A percentile compares a stretch with the other conserved stretches of the same genome.
Conservation (phyloP, 2,888 invertebrate genomes). For the Eristalis tenax region DNA sequence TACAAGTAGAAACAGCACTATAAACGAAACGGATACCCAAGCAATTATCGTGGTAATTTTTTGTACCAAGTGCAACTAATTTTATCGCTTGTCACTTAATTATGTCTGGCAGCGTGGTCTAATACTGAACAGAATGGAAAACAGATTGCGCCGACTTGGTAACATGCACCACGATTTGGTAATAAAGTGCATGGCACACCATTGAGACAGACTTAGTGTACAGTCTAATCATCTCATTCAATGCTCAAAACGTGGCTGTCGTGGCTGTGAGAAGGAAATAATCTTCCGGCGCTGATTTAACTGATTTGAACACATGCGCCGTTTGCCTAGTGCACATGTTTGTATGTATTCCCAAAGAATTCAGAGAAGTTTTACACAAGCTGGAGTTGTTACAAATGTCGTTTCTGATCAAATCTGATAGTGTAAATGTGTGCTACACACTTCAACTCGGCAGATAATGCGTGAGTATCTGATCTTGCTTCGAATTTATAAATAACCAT, state of each 20-base stretch:
- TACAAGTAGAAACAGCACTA: slow-evolving; percentile 25
- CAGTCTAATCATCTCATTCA: slow-evolving; percentile 56
- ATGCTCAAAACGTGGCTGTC: slow-evolving; percentile 49
- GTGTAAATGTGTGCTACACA: neutral
- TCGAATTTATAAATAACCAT: too few relatives aligned
- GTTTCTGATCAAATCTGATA: neutral
- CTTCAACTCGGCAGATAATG: neutral
- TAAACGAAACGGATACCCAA: slow-evolving; percentile 33
- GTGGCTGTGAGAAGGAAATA: slow-evolving; percentile 17
- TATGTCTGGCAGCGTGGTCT: slow-evolving; percentile 28
- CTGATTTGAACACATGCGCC: slow-evolving; percentile 20
- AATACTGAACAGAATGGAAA: slow-evolving; percentile 20
- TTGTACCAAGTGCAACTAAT: slow-evolving; percentile 37
- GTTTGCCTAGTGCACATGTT: neutral
- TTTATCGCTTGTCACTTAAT: slow-evolving; percentile 69
- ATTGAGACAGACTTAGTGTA: slow-evolving; percentile 36
- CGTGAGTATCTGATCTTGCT: too few relatives aligned
- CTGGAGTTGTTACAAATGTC: neutral
- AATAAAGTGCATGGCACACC: slow-evolving; percentile 53
- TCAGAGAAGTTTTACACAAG: neutral
- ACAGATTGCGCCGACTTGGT: slow-evolving; percentile 20
- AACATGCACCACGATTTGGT: slow-evolving; percentile 39
- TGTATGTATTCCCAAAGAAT: neutral
- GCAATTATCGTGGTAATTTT: slow-evolving; percentile 46
- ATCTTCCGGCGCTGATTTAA: slow-evolving; percentile 31